A percentile compares a stretch with the other conserved stretches of the same genome.
phyloP scores from a whole-genome alignment of 2,888 invertebrate species.

The Hecatera dysodea region DNA sequence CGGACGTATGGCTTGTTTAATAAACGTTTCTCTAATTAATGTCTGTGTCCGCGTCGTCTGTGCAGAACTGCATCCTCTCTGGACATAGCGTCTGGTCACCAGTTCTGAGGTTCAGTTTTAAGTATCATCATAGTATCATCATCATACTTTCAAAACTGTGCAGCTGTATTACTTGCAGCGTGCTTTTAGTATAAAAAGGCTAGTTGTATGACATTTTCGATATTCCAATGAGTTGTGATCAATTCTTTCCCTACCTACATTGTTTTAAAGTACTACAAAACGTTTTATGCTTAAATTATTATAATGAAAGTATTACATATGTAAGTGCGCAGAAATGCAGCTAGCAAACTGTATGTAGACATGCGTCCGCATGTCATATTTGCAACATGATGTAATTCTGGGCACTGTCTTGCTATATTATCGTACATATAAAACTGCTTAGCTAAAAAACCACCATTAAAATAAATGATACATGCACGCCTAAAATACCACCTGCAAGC shows the following conservation, averaged over 20 bases:
- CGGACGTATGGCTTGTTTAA: slow-evolving; percentile 41
- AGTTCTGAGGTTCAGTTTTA: slow-evolving; percentile 21
- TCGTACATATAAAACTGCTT: too few species aligned
- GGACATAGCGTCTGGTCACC: slow-evolving; percentile 36
- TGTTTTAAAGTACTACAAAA: too few species aligned
- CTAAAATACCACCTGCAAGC: background rate
- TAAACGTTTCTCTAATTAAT: slow-evolving; percentile 53
- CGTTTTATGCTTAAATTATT: too few species aligned
- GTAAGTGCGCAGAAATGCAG: background rate
- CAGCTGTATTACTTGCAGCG: too few species aligned
- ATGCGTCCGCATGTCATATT: background rate
- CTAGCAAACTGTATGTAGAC: background rate
- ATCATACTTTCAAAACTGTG: background rate
- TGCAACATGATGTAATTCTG: too few species aligned
- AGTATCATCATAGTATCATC: background rate
- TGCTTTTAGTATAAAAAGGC: too few species aligned
- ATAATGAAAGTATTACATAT: background rate
- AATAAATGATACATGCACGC: background rate
- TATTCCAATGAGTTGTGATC: too few species aligned
- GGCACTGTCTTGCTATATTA: background rate
- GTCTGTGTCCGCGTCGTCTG: slow-evolving; percentile 31
- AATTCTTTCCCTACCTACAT: too few species aligned
- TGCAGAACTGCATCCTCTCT: slow-evolving; percentile 33
- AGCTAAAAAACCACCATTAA: too few species aligned
- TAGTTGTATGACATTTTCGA: too few species aligned